These are phyloP conservation scores for Leptinotarsa peninsularis DNA, from an alignment of 2,888 invertebrate genomes.

Conservation along the genomic window DNA sequence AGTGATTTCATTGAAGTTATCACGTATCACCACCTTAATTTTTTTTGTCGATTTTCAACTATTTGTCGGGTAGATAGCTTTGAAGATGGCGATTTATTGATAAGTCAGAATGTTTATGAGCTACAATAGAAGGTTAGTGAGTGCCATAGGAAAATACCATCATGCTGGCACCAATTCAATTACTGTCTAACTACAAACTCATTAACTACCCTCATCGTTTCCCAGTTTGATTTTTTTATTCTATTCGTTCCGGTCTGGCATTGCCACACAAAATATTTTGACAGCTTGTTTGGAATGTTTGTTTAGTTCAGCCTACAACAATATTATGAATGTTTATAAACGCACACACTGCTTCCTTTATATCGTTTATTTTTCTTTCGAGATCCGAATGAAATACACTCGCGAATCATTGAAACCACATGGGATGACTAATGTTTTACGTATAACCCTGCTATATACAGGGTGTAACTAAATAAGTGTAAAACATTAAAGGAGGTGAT, in stretches of 20 bases:
- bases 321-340: slow-evolving; percentile 42
- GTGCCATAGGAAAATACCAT: no score
- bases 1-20: neutral
- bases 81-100: neutral
- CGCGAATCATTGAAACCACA: slow-evolving; percentile 44
- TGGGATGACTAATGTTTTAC: slow-evolving; percentile 22
- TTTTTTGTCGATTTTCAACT: neutral
- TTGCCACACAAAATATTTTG: slow-evolving; percentile 43
- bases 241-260: neutral
- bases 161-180: neutral
- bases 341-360: slow-evolving; percentile 43
- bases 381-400: slow-evolving; percentile 32
- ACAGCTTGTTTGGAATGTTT: slow-evolving; percentile 45
- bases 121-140: neutral
- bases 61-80: slow-evolving; percentile 1
- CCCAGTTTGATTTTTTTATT: neutral
- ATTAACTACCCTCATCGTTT: neutral
- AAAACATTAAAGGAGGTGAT: no score
- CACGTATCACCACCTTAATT: neutral
- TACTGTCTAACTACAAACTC: neutral
- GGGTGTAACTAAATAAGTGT: no score
- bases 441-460: no score
- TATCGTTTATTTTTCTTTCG: slow-evolving; percentile 38
- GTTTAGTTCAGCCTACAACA: slow-evolving; percentile 36
- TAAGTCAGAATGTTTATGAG: neutral